Evolutionary conservation across 53 echinoderm and acorn worm genomes (phyloP), one percentile per base, ranked within the genome.

Genomic region (Temnopleurus reevesii): DNA sequence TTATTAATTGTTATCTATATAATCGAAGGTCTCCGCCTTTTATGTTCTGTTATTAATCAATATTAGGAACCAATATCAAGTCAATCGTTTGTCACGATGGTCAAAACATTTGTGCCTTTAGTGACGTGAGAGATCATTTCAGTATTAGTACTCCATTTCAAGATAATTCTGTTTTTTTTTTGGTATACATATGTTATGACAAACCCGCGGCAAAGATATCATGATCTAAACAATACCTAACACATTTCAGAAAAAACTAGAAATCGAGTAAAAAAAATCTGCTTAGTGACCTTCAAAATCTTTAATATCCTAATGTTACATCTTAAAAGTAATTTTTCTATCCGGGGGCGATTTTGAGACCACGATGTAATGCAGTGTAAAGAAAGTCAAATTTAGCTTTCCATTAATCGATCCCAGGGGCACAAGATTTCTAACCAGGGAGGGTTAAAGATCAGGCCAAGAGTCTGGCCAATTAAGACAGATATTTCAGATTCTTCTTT

Each of bases 261-360:
- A n/a, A n/a, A n/a, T n/a, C n/a, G n/a, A n/a, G n/a, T n/a, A n/a
- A n/a, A n/a, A n/a, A 41, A 41, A 36, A 71, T 71, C 71, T 38
- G 38, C 41, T 21, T 17, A 36, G 21, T 71, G 41, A 71, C 41
- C 36, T 71, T n/a, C 41, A 7, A n/a, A n/a, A 21, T 41, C 38
- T 71, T n/a, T 71, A 71, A 71, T 38, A 38, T 71, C 71, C 41
- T 18, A 43, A 0, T 6, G 71, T 27, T 71, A 71, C n/a, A 41
- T 71, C 41, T 66, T 38, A 66, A 66, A 66, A 66, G n/a, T 66
- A 25, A 71, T 71, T 23, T 71, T 41, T 38, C 71, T 71, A 41
- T 71, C 71, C 18, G 41, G 71, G 15, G 41, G 71, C 71, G 36
- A 71, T 36, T 41, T 66, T 71, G 12, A 21, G 71, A 31, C 34